Conservation (phyloP, 2,113 vertebrate species). For the Catharus bicknelli region DNA sequence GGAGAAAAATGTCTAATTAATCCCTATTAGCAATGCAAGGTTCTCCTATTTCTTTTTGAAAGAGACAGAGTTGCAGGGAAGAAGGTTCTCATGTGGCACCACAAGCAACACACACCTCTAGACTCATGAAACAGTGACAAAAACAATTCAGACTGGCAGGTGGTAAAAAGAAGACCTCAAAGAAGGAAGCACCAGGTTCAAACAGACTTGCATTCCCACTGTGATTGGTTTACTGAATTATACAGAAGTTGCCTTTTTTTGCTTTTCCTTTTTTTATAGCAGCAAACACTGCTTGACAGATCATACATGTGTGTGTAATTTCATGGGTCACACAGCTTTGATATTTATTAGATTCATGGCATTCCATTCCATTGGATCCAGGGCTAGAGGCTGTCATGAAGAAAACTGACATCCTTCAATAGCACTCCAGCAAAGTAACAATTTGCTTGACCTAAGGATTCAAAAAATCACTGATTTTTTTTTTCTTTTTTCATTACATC, state of each 20-base stretch:
- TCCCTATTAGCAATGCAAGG: neutral
- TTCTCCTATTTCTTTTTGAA: neutral
- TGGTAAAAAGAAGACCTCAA: neutral
- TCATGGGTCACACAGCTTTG: neutral
- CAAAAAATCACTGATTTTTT: slow-evolving; percentile 23
- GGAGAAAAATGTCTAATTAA: neutral
- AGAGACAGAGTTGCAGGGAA: rapidly evolving
- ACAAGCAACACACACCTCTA: rapidly evolving
- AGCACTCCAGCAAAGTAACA: slow-evolving; percentile 18
- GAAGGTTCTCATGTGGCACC: neutral
- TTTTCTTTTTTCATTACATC: neutral
- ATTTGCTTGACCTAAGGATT: slow-evolving; percentile 35
- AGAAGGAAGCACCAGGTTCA: neutral
- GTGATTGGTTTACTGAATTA: neutral
- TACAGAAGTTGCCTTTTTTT: neutral
- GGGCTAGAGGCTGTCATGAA: neutral
- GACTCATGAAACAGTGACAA: neutral
- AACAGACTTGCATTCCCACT: neutral
- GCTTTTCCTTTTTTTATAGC: neutral
- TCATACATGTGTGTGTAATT: neutral
- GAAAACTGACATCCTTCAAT: neutral
- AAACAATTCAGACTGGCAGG: neutral
- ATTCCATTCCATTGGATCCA: neutral
- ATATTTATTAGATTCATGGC: neutral
- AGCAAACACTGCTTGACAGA: neutral